Conservation (phyloP, 53 echinoderm and acorn worm species). For the Arbacia lixula region DNA sequence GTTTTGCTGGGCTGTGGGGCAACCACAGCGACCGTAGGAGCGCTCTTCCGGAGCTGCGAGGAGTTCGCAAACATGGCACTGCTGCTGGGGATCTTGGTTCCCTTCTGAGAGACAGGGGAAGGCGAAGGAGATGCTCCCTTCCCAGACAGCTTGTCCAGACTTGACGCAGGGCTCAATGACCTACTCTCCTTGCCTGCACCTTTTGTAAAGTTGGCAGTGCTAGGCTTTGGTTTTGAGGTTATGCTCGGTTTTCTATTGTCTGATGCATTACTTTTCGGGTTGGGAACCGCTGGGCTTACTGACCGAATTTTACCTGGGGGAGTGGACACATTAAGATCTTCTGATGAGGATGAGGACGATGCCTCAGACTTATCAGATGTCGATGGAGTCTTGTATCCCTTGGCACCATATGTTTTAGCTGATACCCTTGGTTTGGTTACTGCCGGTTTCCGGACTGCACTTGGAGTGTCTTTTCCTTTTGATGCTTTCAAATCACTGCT, state of each 20-base stretch:
- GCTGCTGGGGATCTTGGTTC: slow-evolving; percentile 83
- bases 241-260: slow-evolving; percentile 38
- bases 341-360: slow-evolving; percentile 65
- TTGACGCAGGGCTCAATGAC: slow-evolving; percentile 64
- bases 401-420: slow-evolving; percentile 35
- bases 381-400: slow-evolving; percentile 65
- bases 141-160: slow-evolving; percentile 60
- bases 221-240: slow-evolving; percentile 52
- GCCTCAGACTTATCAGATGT: slow-evolving; percentile 79
- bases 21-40: slow-evolving; percentile 61
- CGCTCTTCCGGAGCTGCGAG: slow-evolving; percentile 51
- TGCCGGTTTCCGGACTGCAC: slow-evolving; percentile 65
- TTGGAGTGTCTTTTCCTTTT: slow-evolving; percentile 46
- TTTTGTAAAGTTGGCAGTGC: slow-evolving; percentile 37
- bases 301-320: slow-evolving; percentile 11
- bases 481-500: slow-evolving; percentile 8
- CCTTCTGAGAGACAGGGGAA: slow-evolving; percentile 61
- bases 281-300: slow-evolving; percentile 41
- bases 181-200: slow-evolving; percentile 19
- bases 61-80: slow-evolving; percentile 61
- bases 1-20: slow-evolving; percentile 77
- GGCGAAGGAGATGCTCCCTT: slow-evolving; percentile 46
- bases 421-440: slow-evolving; percentile 33
- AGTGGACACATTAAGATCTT: slow-evolving; percentile 22
- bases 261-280: slow-evolving; percentile 15